Evolutionary conservation across 2,113 vertebrate genomes (phyloP), one percentile per base, ranked within the genome.

Genomic region (Campylomormyrus tamandua): DNA sequence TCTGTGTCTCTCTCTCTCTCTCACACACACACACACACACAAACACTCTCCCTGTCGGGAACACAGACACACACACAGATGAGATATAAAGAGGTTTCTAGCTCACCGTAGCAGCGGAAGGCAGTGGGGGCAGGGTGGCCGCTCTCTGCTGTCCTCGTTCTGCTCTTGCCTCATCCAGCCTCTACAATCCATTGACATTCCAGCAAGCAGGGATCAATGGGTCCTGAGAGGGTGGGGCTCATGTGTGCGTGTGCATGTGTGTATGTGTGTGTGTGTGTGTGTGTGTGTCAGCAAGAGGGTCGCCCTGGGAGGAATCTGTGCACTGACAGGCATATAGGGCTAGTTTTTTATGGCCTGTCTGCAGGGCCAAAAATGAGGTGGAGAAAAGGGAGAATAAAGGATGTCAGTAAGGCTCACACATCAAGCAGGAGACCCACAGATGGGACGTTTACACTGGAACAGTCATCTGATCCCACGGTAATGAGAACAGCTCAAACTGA

Each of bases 121-220:
- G 27, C 48, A 50, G 17, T 31, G 74, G 88, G 74, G 88, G 49
- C 31, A 48, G 74, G 77, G 88, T 48, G 42, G 49, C 49, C 42
- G 49, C 5, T n/a, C 50, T 83, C 48, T 87, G 50, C 85, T 39
- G 48, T 52, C 27, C 83, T 84, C 46, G 45, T 27, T 89, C 48
- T 83, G 89, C 89, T 89, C 24, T 89, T n/a, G 49, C 89, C 27
- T 83, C 77, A 89, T 83, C 74, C 31, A 83, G 74, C 35, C 49
- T 53, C 88, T 83, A 50, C 48, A 83, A 83, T 56, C 56, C 89
- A 58, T 53, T 83, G 89, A 84, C 89, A 45, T 83, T 49, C 35
- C 74, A 83, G 74, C 89, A 56, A 21, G 50, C 19, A 83, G 31
- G 49, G 49, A 89, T 89, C 89, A n/a, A 89, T 89, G 89, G 49